Evolutionary conservation across 2,113 vertebrate genomes (phyloP).

Genomic region (Nothocercus julius): DNA sequence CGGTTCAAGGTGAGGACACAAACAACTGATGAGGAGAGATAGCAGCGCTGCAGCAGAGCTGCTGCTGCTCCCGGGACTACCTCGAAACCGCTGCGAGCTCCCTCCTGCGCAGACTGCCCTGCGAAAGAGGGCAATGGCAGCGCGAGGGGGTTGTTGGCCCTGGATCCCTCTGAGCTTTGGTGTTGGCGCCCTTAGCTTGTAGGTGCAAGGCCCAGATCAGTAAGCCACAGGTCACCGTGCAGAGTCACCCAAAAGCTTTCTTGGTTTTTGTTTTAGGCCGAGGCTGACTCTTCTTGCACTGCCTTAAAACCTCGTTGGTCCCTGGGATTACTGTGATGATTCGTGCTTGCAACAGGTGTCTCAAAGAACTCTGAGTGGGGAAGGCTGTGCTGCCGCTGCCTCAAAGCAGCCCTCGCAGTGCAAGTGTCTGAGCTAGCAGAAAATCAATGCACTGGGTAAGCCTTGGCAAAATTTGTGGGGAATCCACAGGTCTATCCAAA

Average conservation of each 20-base stretch:
- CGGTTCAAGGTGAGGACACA: too few species aligned
- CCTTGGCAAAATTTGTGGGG: background rate
- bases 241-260: background rate
- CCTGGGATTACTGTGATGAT: background rate
- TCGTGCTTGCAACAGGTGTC: background rate
- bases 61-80: too few species aligned
- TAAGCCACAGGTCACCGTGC: background rate
- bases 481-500: background rate
- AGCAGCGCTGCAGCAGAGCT: too few species aligned
- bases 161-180: background rate
- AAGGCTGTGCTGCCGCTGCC: background rate
- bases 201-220: background rate
- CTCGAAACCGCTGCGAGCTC: too few species aligned
- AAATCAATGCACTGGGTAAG: background rate
- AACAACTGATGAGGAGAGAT: too few species aligned
- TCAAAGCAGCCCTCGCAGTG: too few species aligned
- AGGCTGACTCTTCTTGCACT: background rate
- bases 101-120: too few species aligned
- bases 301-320: background rate
- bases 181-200: too few species aligned
- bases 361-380: background rate
- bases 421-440: background rate
- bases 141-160: background rate
- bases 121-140: too few species aligned
- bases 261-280: background rate